Evolutionary conservation across 2,113 vertebrate genomes (phyloP).

Genomic region (Trinectes maculatus): DNA sequence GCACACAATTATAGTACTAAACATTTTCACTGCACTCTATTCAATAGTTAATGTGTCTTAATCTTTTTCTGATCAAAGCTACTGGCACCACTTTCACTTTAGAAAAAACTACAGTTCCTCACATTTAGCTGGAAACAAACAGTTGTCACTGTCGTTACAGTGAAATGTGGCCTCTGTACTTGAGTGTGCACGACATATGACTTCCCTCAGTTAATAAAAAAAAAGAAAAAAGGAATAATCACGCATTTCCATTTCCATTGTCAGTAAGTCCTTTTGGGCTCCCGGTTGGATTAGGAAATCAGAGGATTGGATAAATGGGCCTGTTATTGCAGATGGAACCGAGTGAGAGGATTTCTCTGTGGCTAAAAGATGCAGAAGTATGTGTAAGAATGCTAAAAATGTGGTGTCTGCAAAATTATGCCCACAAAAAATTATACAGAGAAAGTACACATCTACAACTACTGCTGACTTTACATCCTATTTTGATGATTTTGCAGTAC

Average conservation of each 20-base stretch:
- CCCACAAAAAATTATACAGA: constrained; percentile 27
- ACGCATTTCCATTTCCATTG: not conserved
- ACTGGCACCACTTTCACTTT: no score
- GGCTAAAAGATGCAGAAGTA: constrained; percentile 22
- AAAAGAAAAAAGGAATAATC: not conserved
- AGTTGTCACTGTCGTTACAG: no score
- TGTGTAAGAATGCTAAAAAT: constrained; percentile 21
- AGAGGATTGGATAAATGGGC: constrained; percentile 17
- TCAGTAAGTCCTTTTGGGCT: constrained; percentile 12
- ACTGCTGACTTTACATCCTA: constrained; percentile 37
- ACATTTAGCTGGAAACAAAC: no score
- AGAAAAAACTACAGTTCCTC: no score
- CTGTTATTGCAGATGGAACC: constrained; percentile 7
- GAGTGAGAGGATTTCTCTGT: not conserved
- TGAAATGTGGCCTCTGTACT: not conserved
- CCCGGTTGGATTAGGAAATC: constrained; percentile 5
- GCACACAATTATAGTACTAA: no score
- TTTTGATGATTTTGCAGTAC: constrained; percentile 39
- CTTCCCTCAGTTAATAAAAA: constrained; percentile 8
- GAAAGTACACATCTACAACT: constrained; percentile 15
- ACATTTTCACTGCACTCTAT: no score
- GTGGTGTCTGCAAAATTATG: constrained; percentile 31
- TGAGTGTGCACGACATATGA: not conserved
- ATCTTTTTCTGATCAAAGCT: no score
- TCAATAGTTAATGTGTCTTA: no score